Evolutionary conservation across 1,140 invertebrate genomes (phyloP).

Genomic region (Brachionus calyciflorus): DNA sequence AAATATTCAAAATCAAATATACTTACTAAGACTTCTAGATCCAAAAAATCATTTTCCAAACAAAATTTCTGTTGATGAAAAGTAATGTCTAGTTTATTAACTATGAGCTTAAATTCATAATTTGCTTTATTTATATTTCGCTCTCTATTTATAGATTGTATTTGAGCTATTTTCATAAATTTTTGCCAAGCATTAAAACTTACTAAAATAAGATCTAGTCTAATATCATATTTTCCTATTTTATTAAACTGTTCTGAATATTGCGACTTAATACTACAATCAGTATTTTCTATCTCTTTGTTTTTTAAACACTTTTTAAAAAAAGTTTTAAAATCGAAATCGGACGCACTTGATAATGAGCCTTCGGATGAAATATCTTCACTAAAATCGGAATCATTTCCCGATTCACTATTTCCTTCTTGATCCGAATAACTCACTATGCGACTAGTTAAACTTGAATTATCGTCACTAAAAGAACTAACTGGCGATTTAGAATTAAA

Average conservation of each 20-base stretch:
- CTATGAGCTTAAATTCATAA: neutral
- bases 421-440: slow-evolving; percentile 10
- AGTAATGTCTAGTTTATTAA: slow-evolving; percentile 5
- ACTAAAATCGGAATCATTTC: neutral
- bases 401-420: neutral
- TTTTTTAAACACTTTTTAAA: neutral
- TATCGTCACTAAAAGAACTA: neutral
- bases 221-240: neutral
- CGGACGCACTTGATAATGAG: slow-evolving; percentile 9
- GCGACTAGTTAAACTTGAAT: no score
- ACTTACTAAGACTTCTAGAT: slow-evolving; percentile 2
- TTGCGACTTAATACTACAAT: no score
- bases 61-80: slow-evolving; percentile 9
- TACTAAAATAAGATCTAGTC: neutral
- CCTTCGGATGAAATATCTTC: neutral
- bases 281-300: no score
- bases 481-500: neutral
- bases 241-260: neutral
- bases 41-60: neutral
- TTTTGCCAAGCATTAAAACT: neutral
- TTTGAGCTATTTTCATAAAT: neutral
- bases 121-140: neutral
- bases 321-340: neutral
- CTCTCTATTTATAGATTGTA: neutral
- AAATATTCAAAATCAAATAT: neutral